Evolutionary conservation across 2,797 vertebrate genomes (phyloP).

Genomic region (Pterois miles): DNA sequence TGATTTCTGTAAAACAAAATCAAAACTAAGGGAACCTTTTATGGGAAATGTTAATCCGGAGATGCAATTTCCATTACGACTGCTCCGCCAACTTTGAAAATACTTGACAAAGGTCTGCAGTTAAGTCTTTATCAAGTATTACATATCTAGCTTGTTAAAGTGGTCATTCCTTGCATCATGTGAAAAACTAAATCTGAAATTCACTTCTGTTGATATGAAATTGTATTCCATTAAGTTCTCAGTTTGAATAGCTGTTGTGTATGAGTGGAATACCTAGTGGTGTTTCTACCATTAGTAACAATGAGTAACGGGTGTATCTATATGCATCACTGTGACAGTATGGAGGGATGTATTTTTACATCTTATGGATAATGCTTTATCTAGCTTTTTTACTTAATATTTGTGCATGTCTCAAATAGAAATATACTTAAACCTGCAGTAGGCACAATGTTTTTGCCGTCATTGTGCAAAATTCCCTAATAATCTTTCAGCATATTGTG

Average conservation of each 20-base stretch:
- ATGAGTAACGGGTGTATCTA: no score
- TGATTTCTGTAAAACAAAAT: neutral
- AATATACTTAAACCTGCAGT: neutral
- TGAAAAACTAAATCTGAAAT: no score
- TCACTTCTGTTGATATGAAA: no score
- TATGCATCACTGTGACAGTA: neutral
- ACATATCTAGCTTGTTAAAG: neutral
- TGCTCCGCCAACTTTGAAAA: neutral
- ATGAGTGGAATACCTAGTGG: no score
- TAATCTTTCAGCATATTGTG: no score
- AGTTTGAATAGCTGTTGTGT: no score
- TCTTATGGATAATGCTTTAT: neutral
- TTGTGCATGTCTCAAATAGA: neutral
- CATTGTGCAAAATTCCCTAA: no score
- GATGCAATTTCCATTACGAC: neutral
- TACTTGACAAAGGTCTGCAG: neutral
- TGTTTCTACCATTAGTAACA: no score
- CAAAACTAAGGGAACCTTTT: neutral
- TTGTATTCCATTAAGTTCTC: no score
- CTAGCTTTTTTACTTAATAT: neutral
- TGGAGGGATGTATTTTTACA: neutral
- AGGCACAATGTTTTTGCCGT: no score
- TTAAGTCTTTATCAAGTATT: neutral
- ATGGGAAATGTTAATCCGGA: neutral
- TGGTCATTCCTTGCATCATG: neutral